These are phyloP conservation scores for Amazona vittata DNA, from an alignment of 2,113 vertebrate species.

Conservation along the genomic window DNA sequence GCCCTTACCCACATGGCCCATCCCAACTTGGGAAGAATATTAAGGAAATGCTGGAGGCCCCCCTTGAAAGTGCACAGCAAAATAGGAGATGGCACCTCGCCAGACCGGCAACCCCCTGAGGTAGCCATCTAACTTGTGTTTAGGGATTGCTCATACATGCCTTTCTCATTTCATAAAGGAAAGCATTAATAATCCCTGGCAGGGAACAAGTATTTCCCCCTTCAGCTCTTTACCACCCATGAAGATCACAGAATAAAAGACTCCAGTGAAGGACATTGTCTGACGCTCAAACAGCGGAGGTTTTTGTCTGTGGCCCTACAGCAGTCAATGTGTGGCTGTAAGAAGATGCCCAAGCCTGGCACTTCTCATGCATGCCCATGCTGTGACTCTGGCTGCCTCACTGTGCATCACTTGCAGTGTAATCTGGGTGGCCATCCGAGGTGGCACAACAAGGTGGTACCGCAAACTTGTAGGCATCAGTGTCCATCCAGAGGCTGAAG, in stretches of 20 bases:
- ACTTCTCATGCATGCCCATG: neutral
- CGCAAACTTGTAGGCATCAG: rapidly evolving
- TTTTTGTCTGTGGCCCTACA: neutral
- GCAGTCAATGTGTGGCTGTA: neutral
- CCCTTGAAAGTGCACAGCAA: neutral
- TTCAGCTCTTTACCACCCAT: conserved; percentile 8
- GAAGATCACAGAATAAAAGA: conserved; percentile 9
- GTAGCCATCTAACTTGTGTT: neutral
- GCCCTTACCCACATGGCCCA: neutral
- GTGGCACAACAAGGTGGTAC: neutral
- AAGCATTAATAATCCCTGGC: conserved; percentile 43
- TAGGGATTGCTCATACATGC: neutral
- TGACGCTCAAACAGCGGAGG: neutral
- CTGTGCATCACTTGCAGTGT: neutral
- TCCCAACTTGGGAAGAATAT: neutral
- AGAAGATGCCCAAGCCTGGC: neutral
- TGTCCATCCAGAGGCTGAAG: neutral
- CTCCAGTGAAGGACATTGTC: neutral
- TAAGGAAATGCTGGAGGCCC: neutral
- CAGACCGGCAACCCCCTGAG: neutral
- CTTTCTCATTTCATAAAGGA: conserved; percentile 35
- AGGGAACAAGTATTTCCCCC: neutral
- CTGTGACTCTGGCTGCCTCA: neutral
- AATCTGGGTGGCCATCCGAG: neutral
- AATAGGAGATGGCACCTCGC: neutral